Evolutionary conservation across 1,140 invertebrate genomes (phyloP), one percentile per base, ranked within the genome.

Genomic region (Lasaia peninsularis): DNA sequence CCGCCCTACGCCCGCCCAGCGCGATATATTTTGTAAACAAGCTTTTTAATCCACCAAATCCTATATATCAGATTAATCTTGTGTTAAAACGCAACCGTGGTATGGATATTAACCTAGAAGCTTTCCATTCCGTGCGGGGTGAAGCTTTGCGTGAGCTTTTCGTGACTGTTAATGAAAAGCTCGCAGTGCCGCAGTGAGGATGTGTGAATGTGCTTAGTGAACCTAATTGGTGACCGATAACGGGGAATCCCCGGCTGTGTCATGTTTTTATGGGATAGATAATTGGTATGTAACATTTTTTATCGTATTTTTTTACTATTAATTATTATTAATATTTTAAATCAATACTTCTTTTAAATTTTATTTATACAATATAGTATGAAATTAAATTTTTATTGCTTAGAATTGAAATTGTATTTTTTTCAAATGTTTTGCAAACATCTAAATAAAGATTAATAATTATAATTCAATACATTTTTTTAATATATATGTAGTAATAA

Each of bases 21-120:
- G 37, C 14, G 16, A 14, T 44, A 44, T 44, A 44, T 6, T 16
- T 44, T 44, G 37, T 44, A 44, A 44, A 44, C 37, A 44, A 44
- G 37, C 2, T 44, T 44, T 44, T 20, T 4, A 16, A 44, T 44
- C 37, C 7, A 10, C 16, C 18, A 44, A 44, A 10, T 12, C 37
- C 14, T 44, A 16, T 16, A 44, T 9, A 44, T 44, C 37, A 18
- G 37, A 44, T 44, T 44, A 44, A 44, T 44, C 18, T 16, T 2
- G 8, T 48, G 11, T 18, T 21, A 21, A 48, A n/a, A n/a, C 18
- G 18, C 20, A 11, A 21, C 14, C 16, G 18, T 48, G 40, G 0
- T 18, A 11, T 48, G 10, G 40, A 11, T 48, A 21, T 48, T 21
- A 11, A 48, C 24, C 1, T 4, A 28, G 8, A 6, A 28, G 24